Evolutionary conservation across 2,888 invertebrate genomes (phyloP).

Genomic region (Hemithea aestivaria): DNA sequence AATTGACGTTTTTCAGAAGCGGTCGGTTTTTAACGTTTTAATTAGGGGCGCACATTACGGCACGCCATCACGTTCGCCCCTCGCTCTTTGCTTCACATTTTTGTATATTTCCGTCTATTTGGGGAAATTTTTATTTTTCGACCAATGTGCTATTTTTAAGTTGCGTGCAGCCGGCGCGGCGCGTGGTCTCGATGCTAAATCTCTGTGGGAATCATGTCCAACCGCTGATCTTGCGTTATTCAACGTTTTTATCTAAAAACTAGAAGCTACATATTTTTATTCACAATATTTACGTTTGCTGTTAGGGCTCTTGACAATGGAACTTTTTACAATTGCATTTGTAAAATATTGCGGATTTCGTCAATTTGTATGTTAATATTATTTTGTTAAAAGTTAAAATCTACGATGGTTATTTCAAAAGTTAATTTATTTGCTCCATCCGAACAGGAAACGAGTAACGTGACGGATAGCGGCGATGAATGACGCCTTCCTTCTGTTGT

Average conservation of each 20-base stretch:
- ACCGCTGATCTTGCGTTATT: constrained; percentile 42
- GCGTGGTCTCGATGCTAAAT: constrained; percentile 64
- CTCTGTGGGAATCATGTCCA: constrained; percentile 74
- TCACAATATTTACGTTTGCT: constrained; percentile 6
- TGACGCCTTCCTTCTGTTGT: constrained; percentile 70
- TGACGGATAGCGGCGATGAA: constrained; percentile 68
- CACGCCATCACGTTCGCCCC: constrained; percentile 75
- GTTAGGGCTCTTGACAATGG: background rate
- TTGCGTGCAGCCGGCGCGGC: constrained; percentile 77
- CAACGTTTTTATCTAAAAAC: constrained; percentile 27
- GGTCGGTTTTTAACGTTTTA: constrained; percentile 78
- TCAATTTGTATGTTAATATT: constrained; percentile 29
- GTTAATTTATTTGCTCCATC: constrained; percentile 55
- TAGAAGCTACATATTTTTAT: constrained; percentile 1
- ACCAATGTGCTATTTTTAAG: constrained; percentile 76
- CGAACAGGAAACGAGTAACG: constrained; percentile 62
- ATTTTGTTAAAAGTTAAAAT: too few species aligned
- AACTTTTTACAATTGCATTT: background rate
- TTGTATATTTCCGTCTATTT: constrained; percentile 79
- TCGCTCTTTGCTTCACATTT: constrained; percentile 74
- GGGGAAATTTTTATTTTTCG: constrained; percentile 78
- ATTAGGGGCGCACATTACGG: constrained; percentile 79
- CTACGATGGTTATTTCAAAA: constrained; percentile 41
- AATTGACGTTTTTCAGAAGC: constrained; percentile 78
- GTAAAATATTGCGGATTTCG: constrained; percentile 1